A percentile compares a stretch with the other conserved stretches of the same genome.
Conservation (phyloP, 1,140 invertebrate species). For the Drosophila persimilis region DNA sequence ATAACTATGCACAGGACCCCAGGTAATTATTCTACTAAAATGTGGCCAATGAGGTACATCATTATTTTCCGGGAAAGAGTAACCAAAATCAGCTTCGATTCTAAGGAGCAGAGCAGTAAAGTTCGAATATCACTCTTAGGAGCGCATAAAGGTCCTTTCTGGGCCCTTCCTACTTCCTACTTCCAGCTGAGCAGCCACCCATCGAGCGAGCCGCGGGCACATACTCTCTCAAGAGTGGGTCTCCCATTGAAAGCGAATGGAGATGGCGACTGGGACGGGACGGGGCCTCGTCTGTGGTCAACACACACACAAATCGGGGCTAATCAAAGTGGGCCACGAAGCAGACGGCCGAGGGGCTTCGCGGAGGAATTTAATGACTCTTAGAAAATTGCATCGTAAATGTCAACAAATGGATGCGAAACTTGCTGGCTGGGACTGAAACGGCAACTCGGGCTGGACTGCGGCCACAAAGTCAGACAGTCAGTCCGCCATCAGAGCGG, state of each 20-base stretch:
- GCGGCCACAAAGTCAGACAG: conserved; percentile 30
- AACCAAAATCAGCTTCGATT: not conserved
- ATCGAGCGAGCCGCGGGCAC: conserved; percentile 32
- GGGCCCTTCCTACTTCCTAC: not conserved
- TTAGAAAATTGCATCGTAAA: conserved; percentile 72
- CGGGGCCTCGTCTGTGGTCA: conserved; percentile 31
- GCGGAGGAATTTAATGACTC: conserved; percentile 60
- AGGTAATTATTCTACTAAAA: conserved; percentile 11
- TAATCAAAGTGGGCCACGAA: conserved; percentile 70
- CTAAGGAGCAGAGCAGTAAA: not conserved
- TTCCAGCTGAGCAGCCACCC: conserved; percentile 26
- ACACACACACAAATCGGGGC: conserved; percentile 49
- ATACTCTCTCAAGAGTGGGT: conserved; percentile 7
- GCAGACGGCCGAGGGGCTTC: conserved; percentile 5
- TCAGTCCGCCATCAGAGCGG: conserved; percentile 30
- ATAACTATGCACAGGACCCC: not conserved
- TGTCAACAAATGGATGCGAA: conserved; percentile 68
- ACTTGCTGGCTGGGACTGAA: conserved; percentile 26
- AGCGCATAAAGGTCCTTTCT: too few relatives aligned
- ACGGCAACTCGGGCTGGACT: conserved; percentile 2
- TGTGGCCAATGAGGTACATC: not conserved
- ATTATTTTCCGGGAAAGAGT: not conserved
- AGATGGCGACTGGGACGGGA: not conserved
- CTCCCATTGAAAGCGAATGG: conserved; percentile 22
- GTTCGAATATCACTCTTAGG: conserved; percentile 2